Percentiles rank a stretch among this genome's conserved stretches.
Evolutionary conservation across 2,797 vertebrate species (phyloP).

Genomic region (Ambastaia sidthimunki): DNA sequence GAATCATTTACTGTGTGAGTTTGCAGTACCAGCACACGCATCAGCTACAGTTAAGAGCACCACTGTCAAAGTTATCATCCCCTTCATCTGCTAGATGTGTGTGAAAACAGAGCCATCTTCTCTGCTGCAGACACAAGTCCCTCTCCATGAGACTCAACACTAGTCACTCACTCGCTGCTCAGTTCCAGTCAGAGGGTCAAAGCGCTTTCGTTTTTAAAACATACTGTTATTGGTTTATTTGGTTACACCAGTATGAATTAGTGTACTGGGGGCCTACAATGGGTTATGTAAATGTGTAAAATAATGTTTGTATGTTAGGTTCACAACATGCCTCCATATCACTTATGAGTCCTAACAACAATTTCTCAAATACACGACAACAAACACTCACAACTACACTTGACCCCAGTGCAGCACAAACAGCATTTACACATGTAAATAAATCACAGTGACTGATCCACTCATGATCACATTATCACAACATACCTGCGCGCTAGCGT

Average conservation of each 20-base stretch:
- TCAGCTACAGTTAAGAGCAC: conserved; percentile 55
- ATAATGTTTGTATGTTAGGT: too few species aligned
- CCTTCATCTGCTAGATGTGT: conserved; percentile 64
- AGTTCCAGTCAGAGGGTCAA: too few species aligned
- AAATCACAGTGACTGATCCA: too few species aligned
- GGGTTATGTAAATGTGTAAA: too few species aligned
- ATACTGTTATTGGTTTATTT: neutral
- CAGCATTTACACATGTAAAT: too few species aligned
- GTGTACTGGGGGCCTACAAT: too few species aligned
- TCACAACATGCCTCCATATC: too few species aligned
- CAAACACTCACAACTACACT: neutral
- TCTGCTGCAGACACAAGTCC: conserved; percentile 28
- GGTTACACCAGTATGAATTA: neutral
- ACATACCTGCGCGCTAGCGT: too few species aligned
- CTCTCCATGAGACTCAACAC: neutral
- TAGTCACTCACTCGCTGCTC: too few species aligned
- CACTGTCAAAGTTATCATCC: conserved; percentile 62
- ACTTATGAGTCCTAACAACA: neutral
- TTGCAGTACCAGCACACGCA: conserved; percentile 63
- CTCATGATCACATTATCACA: too few species aligned
- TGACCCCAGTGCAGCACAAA: too few species aligned
- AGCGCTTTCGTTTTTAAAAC: neutral
- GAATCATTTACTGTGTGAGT: conserved; percentile 73
- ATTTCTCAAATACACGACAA: neutral
- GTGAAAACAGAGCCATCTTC: conserved; percentile 55